Conservation (phyloP, 2,797 vertebrate genomes). For the Acestrorhynchus altus region DNA sequence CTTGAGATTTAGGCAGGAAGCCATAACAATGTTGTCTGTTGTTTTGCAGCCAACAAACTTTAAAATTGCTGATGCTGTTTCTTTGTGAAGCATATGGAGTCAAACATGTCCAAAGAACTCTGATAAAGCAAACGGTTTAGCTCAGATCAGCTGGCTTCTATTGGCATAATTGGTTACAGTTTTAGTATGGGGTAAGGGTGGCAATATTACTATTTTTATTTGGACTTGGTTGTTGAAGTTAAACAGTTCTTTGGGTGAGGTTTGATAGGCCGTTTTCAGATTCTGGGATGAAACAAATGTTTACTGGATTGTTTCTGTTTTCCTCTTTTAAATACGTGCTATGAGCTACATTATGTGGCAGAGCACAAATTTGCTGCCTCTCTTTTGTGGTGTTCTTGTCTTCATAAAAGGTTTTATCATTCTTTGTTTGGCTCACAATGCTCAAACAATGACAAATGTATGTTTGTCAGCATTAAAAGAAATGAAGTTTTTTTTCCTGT, state of each 20-base stretch:
- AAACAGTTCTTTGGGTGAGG: conserved; percentile 6
- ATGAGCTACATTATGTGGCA: not conserved
- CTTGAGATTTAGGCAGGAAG: conserved; percentile 3
- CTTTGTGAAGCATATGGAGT: conserved; percentile 13
- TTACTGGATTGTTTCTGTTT: conserved; percentile 27
- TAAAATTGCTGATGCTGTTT: conserved; percentile 32
- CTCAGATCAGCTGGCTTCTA: not conserved
- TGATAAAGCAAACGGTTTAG: not conserved
- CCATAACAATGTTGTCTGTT: conserved; percentile 32
- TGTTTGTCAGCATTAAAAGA: conserved; percentile 54
- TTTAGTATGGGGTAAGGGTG: not conserved
- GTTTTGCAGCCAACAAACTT: conserved; percentile 1
- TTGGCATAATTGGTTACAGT: conserved; percentile 4
- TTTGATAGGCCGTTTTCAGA: conserved; percentile 22
- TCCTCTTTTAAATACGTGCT: conserved; percentile 22
- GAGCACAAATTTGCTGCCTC: conserved; percentile 32
- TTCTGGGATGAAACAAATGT: conserved; percentile 27
- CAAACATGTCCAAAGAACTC: conserved; percentile 18
- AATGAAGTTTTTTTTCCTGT: conserved; percentile 57
- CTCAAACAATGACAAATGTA: conserved; percentile 57
- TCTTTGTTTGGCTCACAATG: conserved; percentile 37
- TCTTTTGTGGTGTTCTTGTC: conserved; percentile 48
- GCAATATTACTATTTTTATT: conserved; percentile 30
- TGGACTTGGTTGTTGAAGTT: conserved; percentile 3
- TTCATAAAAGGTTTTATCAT: conserved; percentile 55